phyloP scores from a whole-genome alignment of 2,888 invertebrate species.

The Diarsia rubi region DNA sequence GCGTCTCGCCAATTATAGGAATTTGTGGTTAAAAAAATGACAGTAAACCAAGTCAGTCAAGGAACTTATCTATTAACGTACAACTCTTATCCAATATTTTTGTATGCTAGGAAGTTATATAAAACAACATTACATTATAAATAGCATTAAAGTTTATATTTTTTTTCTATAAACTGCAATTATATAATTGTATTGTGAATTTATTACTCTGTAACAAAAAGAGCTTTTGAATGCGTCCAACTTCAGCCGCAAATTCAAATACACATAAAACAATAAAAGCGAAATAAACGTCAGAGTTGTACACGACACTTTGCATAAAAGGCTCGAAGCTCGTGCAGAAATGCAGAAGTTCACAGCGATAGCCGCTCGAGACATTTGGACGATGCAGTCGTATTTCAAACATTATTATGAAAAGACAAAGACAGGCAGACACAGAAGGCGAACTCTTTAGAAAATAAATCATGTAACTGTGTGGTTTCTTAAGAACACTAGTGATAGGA shows the following conservation, averaged over 20 bases:
- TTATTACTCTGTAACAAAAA: neutral
- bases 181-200: neutral
- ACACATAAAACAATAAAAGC: constrained; percentile 29
- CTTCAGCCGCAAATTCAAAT: constrained; percentile 14
- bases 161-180: neutral
- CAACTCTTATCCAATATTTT: too few species aligned
- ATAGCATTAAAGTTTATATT: neutral
- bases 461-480: too few species aligned
- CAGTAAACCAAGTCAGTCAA: too few species aligned
- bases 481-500: neutral
- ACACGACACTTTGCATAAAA: constrained; percentile 57
- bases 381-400: constrained; percentile 40
- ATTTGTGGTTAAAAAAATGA: too few species aligned
- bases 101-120: too few species aligned
- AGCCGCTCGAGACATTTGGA: constrained; percentile 38
- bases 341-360: constrained; percentile 46
- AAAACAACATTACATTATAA: too few species aligned
- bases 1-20: too few species aligned
- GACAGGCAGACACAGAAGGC: constrained; percentile 36
- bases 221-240: neutral
- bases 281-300: constrained; percentile 29
- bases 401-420: neutral
- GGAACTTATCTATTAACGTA: too few species aligned
- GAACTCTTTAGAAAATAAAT: neutral
- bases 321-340: constrained; percentile 20